A percentile compares a stretch with the other conserved stretches of the same genome.
Evolutionary conservation across 1,140 invertebrate species (phyloP).

Genomic region (Mylabris phalerata): DNA sequence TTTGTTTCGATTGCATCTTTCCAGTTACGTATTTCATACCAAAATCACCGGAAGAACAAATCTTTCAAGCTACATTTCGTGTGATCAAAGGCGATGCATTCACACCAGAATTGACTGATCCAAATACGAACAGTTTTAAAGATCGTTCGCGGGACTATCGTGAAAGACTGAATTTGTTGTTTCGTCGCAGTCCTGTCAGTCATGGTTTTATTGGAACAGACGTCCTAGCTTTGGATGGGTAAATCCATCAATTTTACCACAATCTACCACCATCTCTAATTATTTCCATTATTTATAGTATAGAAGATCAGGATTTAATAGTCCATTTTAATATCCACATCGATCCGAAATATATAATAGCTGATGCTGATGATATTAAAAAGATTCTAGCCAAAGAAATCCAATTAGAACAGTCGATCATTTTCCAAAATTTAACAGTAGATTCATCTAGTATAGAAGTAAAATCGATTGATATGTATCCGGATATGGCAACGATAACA

Average conservation of each 20-base stretch:
- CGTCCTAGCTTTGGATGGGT: constrained; percentile 75
- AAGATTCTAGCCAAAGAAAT: constrained; percentile 51
- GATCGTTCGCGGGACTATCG: constrained; percentile 63
- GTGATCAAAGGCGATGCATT: constrained; percentile 61
- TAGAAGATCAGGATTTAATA: constrained; percentile 56
- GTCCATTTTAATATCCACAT: constrained; percentile 68
- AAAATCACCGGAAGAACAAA: constrained; percentile 66
- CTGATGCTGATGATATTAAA: constrained; percentile 47
- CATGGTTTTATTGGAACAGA: constrained; percentile 62
- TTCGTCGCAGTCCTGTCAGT: constrained; percentile 61
- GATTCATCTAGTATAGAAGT: constrained; percentile 60
- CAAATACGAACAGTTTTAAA: constrained; percentile 57
- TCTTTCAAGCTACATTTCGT: constrained; percentile 71
- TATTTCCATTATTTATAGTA: constrained; percentile 42
- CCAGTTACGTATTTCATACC: constrained; percentile 72
- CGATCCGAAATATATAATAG: constrained; percentile 52
- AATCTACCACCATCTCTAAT: no score
- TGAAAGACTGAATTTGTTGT: constrained; percentile 66
- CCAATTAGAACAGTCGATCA: constrained; percentile 45
- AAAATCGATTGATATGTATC: constrained; percentile 51
- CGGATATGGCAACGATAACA: constrained; percentile 44
- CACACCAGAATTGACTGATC: constrained; percentile 55
- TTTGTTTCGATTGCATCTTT: constrained; percentile 36
- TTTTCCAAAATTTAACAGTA: constrained; percentile 56
- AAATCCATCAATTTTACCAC: constrained; percentile 27